Conservation (phyloP, 2,888 invertebrate genomes). For the Toxonevra muliebris region DNA sequence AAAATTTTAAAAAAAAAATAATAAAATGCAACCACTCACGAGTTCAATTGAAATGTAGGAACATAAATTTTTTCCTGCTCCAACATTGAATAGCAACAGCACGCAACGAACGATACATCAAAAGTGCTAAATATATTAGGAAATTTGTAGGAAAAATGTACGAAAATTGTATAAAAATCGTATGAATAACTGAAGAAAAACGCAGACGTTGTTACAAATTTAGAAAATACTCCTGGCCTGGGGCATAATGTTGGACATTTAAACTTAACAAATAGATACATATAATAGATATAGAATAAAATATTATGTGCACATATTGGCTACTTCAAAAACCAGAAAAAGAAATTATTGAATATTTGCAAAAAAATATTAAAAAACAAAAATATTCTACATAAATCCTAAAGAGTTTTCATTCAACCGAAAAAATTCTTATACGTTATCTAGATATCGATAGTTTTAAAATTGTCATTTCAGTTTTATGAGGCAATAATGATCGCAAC, state of each 20-base stretch:
- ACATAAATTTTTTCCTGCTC: neutral
- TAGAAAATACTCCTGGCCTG: slow-evolving; percentile 58
- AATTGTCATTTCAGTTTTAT: too few relatives aligned
- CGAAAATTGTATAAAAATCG: slow-evolving; percentile 10
- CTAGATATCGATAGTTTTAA: too few relatives aligned
- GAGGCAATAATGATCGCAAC: too few relatives aligned
- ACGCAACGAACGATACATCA: neutral
- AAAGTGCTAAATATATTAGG: neutral
- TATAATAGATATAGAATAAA: slow-evolving; percentile 9
- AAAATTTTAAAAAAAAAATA: neutral
- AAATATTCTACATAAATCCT: neutral
- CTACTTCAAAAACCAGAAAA: slow-evolving; percentile 11
- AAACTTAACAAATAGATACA: slow-evolving; percentile 11
- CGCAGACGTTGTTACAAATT: slow-evolving; percentile 50
- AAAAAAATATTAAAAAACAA: slow-evolving; percentile 26
- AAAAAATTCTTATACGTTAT: too few relatives aligned
- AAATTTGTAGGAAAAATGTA: slow-evolving; percentile 16
- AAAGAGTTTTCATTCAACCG: too few relatives aligned
- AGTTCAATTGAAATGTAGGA: slow-evolving; percentile 1
- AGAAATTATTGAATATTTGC: slow-evolving; percentile 16
- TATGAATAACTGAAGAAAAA: slow-evolving; percentile 6
- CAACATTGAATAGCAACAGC: slow-evolving; percentile 9
- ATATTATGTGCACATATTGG: neutral
- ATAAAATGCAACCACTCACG: slow-evolving; percentile 1
- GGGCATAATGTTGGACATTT: slow-evolving; percentile 37